Base-by-base conservation (phyloP, 2,113 vertebrate species). In the Pogonocichla stellata region DNA sequence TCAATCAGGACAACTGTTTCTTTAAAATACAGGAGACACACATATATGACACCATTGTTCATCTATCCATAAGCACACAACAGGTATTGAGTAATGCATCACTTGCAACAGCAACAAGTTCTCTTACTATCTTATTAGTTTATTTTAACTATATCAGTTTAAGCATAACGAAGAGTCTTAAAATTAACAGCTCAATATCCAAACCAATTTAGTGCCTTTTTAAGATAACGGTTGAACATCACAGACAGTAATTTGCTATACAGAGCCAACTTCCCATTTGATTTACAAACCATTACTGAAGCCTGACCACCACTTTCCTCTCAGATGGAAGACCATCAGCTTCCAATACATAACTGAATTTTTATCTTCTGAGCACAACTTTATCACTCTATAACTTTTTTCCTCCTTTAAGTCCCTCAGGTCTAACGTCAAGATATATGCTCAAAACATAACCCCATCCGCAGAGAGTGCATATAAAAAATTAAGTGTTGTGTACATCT, bases 221-320 rank as follows among this genome's bases (percentile, higher is more conserved):
- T 29, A 74, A 90, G 10, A 15, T 33, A 79, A 28, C 9, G 8
- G 24, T 0, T 84, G 64, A 36, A 71, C 10, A 73, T 14, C 24
- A 70, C 18, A 50, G 20, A 51, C 8, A 36, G 22, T 31, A 7
- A 43, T 48, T 73, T 38, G 17, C 40, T 29, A 61, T 22, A 40
- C 13, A 51, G 0, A 1, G 19, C 4, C 1, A 19, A 87, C 38
- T 56, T 57, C 54, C 8, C n/a, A 65, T 14, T 60, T 31, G 24
- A 73, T 29, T 5, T 12, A 36, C 20, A 60, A 72, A 29, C 31
- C 17, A 40, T 17, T 38, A 65, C 12, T 40, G 4, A 74, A 80
- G 9, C 25, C 6, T n/a, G 18, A 47, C 9, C 8, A 36, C 4
- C 43, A 13, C 2, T 33, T 78, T 60, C 23, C 47, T 61, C 29